Base-by-base conservation (phyloP, 2,113 vertebrate genomes). In the Penelope pileata region DNA sequence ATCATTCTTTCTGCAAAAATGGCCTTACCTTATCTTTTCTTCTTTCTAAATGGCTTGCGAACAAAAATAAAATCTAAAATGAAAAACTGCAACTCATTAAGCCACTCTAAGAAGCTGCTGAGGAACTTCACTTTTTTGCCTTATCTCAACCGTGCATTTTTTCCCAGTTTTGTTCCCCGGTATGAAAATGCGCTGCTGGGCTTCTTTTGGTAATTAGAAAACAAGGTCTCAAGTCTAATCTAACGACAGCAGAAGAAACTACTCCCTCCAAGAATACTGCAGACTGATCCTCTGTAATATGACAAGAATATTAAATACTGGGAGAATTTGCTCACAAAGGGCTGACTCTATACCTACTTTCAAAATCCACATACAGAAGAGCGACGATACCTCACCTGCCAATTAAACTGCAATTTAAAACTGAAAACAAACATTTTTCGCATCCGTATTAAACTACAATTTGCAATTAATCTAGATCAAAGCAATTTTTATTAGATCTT, bases 171-270 rank as follows among this genome's bases (percentile, higher is more conserved):
- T 86, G 30, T 51, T 83, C n/a, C 30, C 12, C 10, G 50, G 30
- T 30, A 42, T 2, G 10, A 82, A 93, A 84, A 48, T 36, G 79
- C 1, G 5, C 48, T 69, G n/a, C 40, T 69, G 11, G 32, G 36
- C 12, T 66, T 74, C 69, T 77, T 76, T 73, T 84, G 12, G 64
- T 87, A 90, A 87, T 91, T 87, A 91, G 70, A 91, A 76, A 94
- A 90, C 19, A 62, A 76, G 50, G 74, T 60, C 64, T 89, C 42
- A 87, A 84, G 32, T 86, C 62, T 86, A 62, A 91, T 85, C 53
- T 69, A 62, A n/a, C 29, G 85, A 47, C 17, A 83, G 34, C 54
- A 87, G 67, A 82, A 87, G 45, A 88, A 89, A 76, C 17, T 51
- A 64, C 42, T 85, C 59, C 18, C 48, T 86, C 48, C 58, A 83